Conservation (phyloP, 1,140 invertebrate species). For the Drosophila burlai region DNA sequence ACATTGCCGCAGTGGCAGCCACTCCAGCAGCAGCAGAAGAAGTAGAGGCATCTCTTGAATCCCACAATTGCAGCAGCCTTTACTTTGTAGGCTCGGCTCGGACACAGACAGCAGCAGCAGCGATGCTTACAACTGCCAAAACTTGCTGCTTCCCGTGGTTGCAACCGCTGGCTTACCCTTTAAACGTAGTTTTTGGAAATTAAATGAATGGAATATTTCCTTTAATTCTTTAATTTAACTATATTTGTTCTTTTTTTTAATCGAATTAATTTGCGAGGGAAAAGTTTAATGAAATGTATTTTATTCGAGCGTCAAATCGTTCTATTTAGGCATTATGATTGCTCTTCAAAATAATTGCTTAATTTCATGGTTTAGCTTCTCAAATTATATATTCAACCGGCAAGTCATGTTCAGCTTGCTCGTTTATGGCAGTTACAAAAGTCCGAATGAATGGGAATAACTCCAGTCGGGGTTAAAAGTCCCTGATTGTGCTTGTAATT, state of each 20-base stretch:
- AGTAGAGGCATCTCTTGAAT: constrained; percentile 4
- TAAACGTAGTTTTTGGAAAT: not conserved
- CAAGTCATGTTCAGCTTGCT: not conserved
- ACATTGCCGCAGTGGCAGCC: constrained; percentile 5
- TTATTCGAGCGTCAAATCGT: not conserved
- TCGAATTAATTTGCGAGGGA: not conserved
- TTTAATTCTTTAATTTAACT: not conserved
- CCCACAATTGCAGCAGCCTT: constrained; percentile 8
- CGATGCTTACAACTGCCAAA: constrained; percentile 14
- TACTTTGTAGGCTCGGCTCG: not conserved
- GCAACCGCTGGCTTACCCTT: not conserved
- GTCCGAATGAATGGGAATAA: too few relatives aligned
- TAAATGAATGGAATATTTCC: too few relatives aligned
- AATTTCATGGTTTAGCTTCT: not conserved
- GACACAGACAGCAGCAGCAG: not conserved
- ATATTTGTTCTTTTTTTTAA: not conserved
- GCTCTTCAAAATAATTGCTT: not conserved
- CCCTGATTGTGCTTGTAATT: not conserved
- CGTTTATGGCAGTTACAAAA: not conserved
- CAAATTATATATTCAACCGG: not conserved
- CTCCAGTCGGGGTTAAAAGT: not conserved
- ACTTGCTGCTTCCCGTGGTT: not conserved
- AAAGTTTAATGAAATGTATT: not conserved
- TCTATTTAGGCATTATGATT: not conserved
- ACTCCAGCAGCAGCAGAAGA: not conserved